These are phyloP conservation scores for Archocentrus centrarchus DNA, from an alignment of 2,113 vertebrate species.

Conservation along the genomic window DNA sequence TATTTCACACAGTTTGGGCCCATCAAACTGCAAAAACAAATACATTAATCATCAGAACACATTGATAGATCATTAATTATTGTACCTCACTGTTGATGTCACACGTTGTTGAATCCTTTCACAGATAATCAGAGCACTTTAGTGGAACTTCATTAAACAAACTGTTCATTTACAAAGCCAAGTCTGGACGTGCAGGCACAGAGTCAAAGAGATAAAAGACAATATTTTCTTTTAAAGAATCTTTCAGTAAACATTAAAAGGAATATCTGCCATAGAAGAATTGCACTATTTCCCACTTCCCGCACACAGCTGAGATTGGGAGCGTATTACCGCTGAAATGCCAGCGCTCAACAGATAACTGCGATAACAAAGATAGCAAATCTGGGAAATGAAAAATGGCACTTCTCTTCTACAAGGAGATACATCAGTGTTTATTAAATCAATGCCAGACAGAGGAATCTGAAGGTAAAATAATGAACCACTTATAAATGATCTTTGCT, in stretches of 20 bases:
- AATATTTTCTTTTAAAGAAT: constrained; percentile 62
- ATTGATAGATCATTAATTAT: constrained; percentile 80
- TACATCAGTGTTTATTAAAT: constrained; percentile 88
- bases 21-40: constrained; percentile 80
- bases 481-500: constrained; percentile 92
- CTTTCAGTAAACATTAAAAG: constrained; percentile 67
- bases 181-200: constrained; percentile 40
- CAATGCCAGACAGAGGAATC: constrained; percentile 89
- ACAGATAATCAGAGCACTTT: constrained; percentile 72
- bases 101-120: constrained; percentile 75
- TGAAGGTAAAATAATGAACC: constrained; percentile 93
- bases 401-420: constrained; percentile 80
- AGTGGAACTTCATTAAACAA: constrained; percentile 75
- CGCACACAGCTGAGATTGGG: constrained; percentile 57
- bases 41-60: constrained; percentile 79
- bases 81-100: constrained; percentile 76
- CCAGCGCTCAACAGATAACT: constrained; percentile 75
- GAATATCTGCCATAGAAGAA: constrained; percentile 65
- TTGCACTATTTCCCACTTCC: constrained; percentile 46
- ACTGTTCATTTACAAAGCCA: constrained; percentile 64
- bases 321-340: constrained; percentile 70
- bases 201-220: constrained; percentile 63
- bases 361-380: constrained; percentile 80
- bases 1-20: constrained; percentile 74
- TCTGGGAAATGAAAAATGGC: constrained; percentile 79